Conservation (phyloP, 2,113 vertebrate genomes). For the Vidua chalybeata region DNA sequence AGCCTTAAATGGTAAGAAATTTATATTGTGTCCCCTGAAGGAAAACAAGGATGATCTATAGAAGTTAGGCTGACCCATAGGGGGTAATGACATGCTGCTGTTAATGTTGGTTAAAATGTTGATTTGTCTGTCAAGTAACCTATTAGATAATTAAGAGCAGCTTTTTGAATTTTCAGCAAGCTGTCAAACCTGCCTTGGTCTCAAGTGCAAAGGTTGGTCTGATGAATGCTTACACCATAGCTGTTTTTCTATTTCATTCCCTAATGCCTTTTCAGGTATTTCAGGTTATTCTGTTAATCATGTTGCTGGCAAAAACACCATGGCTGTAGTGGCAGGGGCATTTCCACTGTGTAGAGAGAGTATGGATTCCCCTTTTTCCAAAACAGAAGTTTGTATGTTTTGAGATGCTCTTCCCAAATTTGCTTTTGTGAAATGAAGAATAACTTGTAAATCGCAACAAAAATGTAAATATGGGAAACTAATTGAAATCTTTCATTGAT, state of each 20-base stretch:
- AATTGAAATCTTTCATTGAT: background rate
- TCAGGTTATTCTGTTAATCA: background rate
- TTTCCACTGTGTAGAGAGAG: background rate
- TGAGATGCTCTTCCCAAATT: background rate
- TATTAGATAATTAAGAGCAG: background rate
- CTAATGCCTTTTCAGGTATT: background rate
- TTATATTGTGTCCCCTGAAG: background rate
- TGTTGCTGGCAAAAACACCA: background rate
- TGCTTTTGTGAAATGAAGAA: background rate
- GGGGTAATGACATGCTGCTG: background rate
- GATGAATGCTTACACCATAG: background rate
- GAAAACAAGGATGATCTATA: background rate
- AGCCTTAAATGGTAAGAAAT: background rate
- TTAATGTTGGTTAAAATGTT: background rate
- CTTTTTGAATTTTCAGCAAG: background rate
- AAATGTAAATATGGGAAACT: background rate
- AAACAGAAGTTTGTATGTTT: background rate
- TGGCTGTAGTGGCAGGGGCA: background rate
- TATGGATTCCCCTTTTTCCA: background rate
- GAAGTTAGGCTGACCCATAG: background rate
- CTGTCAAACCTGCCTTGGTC: background rate
- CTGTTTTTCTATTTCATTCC: background rate
- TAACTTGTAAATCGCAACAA: background rate
- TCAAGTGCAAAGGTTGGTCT: background rate
- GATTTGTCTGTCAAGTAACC: background rate